Conservation (phyloP, 2,888 invertebrate genomes). For the Dasypogon diadema region DNA sequence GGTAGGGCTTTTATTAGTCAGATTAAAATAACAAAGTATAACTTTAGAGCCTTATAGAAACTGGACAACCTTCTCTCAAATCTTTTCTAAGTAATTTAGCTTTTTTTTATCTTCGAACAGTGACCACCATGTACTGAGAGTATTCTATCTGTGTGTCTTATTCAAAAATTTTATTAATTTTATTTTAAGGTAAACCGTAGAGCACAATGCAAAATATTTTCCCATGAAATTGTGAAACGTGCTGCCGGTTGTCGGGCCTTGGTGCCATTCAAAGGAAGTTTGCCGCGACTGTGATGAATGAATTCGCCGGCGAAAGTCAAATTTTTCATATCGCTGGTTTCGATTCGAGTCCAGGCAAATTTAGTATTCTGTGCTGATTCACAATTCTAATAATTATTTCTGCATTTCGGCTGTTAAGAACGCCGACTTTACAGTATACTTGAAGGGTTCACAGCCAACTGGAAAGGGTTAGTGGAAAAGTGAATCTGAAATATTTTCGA, state of each 20-base stretch:
- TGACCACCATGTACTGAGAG: no score
- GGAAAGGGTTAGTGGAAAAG: not conserved
- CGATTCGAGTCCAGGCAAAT: not conserved
- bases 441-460: not conserved
- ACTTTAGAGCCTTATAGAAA: no score
- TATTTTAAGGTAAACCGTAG: not conserved
- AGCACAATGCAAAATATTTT: constrained; percentile 30
- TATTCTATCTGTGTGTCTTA: no score
- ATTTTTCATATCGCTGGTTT: not conserved
- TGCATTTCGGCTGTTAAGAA: not conserved
- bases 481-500: not conserved
- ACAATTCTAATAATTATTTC: constrained; percentile 32
- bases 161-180: not conserved
- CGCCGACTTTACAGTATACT: not conserved
- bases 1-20: no score
- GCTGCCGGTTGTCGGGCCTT: constrained; percentile 24
- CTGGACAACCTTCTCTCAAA: no score
- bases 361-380: constrained; percentile 2
- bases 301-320: not conserved
- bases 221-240: constrained; percentile 40
- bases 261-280: constrained; percentile 21
- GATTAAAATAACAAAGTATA: no score
- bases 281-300: not conserved
- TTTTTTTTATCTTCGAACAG: no score
- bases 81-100: no score